Percentiles rank a stretch among this genome's conserved stretches.
These are phyloP conservation scores for Melinopterus prodromus DNA, from an alignment of 2,888 invertebrate genomes.

Conservation along the genomic window DNA sequence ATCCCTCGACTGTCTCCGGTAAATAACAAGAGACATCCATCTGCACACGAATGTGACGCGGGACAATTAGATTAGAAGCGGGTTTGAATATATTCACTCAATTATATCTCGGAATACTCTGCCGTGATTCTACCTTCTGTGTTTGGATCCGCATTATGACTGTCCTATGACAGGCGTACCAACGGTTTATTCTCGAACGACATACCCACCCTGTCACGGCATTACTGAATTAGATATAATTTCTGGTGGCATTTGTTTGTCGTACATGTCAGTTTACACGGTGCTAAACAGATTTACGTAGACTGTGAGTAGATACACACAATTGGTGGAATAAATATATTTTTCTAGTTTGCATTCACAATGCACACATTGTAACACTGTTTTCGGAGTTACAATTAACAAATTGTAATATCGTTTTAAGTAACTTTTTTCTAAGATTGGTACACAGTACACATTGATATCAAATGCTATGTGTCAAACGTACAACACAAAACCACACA, in stretches of 20 bases:
- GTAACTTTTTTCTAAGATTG: no score
- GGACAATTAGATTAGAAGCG: not conserved
- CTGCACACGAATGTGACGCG: not conserved
- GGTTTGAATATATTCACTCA: not conserved
- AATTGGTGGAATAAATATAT: no score
- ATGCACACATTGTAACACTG: no score
- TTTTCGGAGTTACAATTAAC: no score
- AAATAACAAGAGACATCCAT: not conserved
- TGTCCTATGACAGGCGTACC: not conserved
- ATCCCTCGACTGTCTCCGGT: not conserved
- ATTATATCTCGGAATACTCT: not conserved
- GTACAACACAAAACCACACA: no score
- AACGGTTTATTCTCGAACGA: not conserved
- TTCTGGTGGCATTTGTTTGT: not conserved
- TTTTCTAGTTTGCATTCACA: no score
- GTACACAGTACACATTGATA: no score
- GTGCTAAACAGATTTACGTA: not conserved
- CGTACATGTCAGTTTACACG: not conserved
- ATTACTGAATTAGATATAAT: not conserved
- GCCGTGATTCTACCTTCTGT: not conserved
- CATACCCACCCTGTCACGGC: not conserved
- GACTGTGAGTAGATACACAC: not conserved
- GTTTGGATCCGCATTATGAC: not conserved
- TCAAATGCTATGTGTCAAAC: no score
- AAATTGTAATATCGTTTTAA: no score